phyloP scores from a whole-genome alignment of 1,140 invertebrate species.

The Lasioglossum baleicum region DNA sequence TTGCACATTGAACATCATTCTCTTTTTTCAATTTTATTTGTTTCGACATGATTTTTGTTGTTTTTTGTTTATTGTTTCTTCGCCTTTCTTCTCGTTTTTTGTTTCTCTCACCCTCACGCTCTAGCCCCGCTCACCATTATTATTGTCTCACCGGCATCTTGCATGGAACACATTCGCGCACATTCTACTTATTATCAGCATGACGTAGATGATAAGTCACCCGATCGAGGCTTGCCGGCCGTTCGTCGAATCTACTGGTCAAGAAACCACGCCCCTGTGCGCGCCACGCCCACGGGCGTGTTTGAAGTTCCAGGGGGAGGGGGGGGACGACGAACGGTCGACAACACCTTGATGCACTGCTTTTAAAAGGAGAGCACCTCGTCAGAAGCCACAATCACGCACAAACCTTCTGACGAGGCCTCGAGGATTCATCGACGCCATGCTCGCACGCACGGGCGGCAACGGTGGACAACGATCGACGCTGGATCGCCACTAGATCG shows the following conservation, averaged over 20 bases:
- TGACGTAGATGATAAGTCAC: slow-evolving; percentile 44
- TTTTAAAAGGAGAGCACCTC: background rate
- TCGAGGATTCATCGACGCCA: background rate
- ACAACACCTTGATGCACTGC: background rate
- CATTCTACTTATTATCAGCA: slow-evolving; percentile 39
- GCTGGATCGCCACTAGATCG: background rate
- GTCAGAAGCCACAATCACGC: background rate
- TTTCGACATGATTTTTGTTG: background rate
- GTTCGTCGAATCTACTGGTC: slow-evolving; percentile 12
- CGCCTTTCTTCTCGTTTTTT: slow-evolving; percentile 18
- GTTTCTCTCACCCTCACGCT: slow-evolving; percentile 14
- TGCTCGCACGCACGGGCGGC: background rate
- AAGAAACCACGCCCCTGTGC: background rate
- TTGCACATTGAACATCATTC: slow-evolving; percentile 6
- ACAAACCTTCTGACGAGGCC: background rate
- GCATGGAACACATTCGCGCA: slow-evolving; percentile 61
- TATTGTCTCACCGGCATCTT: slow-evolving; percentile 44
- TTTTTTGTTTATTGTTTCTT: background rate
- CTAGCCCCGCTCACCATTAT: slow-evolving; percentile 29
- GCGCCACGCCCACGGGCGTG: background rate
- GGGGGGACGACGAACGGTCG: background rate
- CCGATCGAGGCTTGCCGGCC: slow-evolving; percentile 13
- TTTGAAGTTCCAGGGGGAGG: background rate
- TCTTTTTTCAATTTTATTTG: slow-evolving; percentile 21
- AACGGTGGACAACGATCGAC: background rate